phyloP scores from a whole-genome alignment of 2,888 invertebrate genomes.

The Palloptera scutellata region DNA sequence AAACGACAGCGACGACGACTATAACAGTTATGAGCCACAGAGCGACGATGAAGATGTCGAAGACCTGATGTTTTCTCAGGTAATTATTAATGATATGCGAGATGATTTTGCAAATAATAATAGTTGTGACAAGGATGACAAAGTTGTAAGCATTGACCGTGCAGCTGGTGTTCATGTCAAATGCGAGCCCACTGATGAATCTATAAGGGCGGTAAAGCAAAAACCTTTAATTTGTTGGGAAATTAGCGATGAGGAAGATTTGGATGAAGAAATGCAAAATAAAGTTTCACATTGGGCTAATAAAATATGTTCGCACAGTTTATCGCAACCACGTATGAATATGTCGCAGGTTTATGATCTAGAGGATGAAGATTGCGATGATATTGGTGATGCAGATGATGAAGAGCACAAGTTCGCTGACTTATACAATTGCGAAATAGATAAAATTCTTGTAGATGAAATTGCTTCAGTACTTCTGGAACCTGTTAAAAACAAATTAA shows the following conservation, averaged over 20 bases:
- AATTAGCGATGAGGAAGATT: conserved; percentile 49
- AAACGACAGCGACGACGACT: conserved; percentile 25
- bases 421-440: background rate
- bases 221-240: conserved; percentile 37
- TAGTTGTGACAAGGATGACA: conserved; percentile 34
- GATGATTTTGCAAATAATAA: conserved; percentile 45
- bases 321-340: conserved; percentile 38
- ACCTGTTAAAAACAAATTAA: too few species aligned
- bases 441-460: background rate
- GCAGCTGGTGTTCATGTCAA: background rate
- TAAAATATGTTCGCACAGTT: conserved; percentile 51
- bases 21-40: conserved; percentile 25
- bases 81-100: conserved; percentile 53
- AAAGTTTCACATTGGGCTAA: conserved; percentile 54
- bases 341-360: conserved; percentile 51
- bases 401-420: conserved; percentile 16
- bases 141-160: conserved; percentile 21
- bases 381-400: conserved; percentile 33
- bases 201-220: background rate
- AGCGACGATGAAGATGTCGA: conserved; percentile 46
- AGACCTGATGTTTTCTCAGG: conserved; percentile 52
- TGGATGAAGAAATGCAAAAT: conserved; percentile 48
- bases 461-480: background rate
- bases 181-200: conserved; percentile 3
- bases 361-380: conserved; percentile 35